These are phyloP conservation scores for Aporophyla nigra DNA, from an alignment of 2,888 invertebrate species.

Conservation along the genomic window DNA sequence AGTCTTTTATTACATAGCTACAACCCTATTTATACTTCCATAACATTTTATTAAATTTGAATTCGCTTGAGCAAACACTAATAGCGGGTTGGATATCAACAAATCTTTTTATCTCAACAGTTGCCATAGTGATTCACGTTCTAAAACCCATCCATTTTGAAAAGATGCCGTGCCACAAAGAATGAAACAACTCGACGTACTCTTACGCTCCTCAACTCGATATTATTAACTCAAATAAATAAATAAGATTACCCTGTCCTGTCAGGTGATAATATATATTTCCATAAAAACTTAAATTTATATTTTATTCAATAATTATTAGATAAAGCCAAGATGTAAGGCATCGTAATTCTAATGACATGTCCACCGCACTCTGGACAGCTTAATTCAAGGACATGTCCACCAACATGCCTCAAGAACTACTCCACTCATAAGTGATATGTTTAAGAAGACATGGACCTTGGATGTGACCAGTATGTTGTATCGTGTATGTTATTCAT, in stretches of 20 bases:
- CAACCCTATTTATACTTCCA: background rate
- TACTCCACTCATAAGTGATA: conserved; percentile 26
- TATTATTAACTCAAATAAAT: too few relatives aligned
- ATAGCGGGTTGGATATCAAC: too few relatives aligned
- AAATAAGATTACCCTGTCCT: background rate
- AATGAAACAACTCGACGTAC: too few relatives aligned
- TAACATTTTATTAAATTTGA: background rate
- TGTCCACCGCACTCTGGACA: conserved; percentile 21
- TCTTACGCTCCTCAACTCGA: too few relatives aligned
- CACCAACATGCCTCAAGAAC: conserved; percentile 3
- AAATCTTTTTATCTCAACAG: background rate
- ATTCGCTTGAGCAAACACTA: background rate
- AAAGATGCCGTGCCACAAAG: too few relatives aligned
- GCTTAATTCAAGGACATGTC: conserved; percentile 41
- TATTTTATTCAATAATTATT: background rate
- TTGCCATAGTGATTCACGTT: background rate
- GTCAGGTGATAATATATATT: background rate
- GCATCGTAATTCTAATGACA: conserved; percentile 31
- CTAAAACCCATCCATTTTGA: background rate
- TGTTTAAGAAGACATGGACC: conserved; percentile 33
- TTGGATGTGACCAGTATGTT: conserved; percentile 23
- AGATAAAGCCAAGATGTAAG: conserved; percentile 14
- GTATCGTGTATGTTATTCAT: conserved; percentile 35
- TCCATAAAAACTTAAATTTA: background rate
- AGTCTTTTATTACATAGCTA: too few relatives aligned